Percentiles rank a stretch among this genome's conserved stretches.
Conservation (phyloP, 2,113 vertebrate genomes). For the Antechinus flavipes region DNA sequence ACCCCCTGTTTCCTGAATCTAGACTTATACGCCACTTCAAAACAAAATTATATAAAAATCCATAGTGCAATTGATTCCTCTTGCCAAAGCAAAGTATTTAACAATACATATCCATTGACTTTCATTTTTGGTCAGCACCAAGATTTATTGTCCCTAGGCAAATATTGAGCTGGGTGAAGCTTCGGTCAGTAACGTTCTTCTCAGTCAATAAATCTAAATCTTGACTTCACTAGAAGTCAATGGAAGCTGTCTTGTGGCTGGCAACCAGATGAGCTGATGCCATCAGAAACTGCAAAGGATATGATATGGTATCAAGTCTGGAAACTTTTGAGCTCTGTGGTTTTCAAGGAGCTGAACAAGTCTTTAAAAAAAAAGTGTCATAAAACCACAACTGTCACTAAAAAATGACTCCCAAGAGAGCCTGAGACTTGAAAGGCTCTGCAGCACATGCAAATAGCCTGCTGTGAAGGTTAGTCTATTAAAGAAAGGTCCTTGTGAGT, state of each 20-base stretch:
- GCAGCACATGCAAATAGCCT: background rate
- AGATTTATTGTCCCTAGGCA: constrained; percentile 77
- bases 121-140: constrained; percentile 58
- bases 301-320: background rate
- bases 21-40: constrained; percentile 59
- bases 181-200: constrained; percentile 63
- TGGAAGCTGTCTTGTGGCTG: background rate
- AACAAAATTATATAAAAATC: constrained; percentile 80
- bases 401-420: background rate
- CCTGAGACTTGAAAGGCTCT: background rate
- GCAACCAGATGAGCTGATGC: fast-evolving
- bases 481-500: constrained; percentile 45
- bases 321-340: background rate
- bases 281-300: constrained; percentile 34
- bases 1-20: constrained; percentile 44
- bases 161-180: constrained; percentile 68
- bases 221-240: constrained; percentile 49
- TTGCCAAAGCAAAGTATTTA: constrained; percentile 66
- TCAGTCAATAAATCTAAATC: constrained; percentile 54
- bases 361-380: background rate
- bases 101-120: constrained; percentile 53
- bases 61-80: constrained; percentile 67
- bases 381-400: background rate
- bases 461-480: constrained; percentile 45
- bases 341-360: constrained; percentile 34